phyloP scores from a whole-genome alignment of 2,888 invertebrate species.

The Tolmerus cingulatus region DNA sequence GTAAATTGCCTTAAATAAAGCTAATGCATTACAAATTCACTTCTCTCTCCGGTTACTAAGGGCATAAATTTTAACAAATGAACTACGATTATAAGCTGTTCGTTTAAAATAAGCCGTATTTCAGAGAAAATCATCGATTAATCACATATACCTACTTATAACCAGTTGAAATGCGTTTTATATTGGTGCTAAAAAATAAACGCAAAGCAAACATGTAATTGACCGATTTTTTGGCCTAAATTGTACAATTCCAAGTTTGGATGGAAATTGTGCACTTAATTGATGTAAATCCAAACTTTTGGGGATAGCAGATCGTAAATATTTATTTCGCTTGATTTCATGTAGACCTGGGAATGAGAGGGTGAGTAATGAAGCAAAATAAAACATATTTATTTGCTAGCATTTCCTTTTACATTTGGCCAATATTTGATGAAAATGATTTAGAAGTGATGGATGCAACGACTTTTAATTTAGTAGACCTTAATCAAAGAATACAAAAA shows the following conservation, averaged over 20 bases:
- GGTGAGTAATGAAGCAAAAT: neutral
- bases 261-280: neutral
- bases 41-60: neutral
- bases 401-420: neutral
- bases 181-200: neutral
- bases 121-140: neutral
- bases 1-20: neutral
- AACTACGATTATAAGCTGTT: neutral
- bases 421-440: neutral
- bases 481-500: no score
- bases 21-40: neutral
- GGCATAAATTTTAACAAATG: neutral
- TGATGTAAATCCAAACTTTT: neutral
- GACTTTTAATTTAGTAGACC: neutral
- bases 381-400: neutral
- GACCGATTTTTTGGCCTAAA: neutral
- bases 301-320: neutral
- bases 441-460: neutral
- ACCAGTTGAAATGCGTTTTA: neutral
- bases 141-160: neutral
- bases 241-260: neutral
- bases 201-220: neutral
- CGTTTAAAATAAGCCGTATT: neutral
- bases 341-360: neutral
- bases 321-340: neutral